These are phyloP conservation scores for Poecilia gillii DNA, from an alignment of 2,797 vertebrate species.

Conservation along the genomic window DNA sequence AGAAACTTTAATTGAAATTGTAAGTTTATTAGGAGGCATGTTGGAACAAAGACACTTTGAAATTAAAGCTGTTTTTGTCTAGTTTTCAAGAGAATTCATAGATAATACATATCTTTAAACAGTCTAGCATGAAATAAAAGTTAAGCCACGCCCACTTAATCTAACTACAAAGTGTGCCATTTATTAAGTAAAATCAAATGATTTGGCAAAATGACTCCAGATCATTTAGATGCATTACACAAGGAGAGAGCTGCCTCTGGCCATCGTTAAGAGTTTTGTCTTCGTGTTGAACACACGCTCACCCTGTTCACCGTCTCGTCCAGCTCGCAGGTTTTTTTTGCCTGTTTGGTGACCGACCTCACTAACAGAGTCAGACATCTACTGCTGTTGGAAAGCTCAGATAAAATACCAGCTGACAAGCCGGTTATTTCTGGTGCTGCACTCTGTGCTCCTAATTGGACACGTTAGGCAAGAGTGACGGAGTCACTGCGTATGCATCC, in stretches of 20 bases:
- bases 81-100: background rate
- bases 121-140: background rate
- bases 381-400: slow-evolving; percentile 32
- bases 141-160: background rate
- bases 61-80: background rate
- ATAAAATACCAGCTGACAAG: slow-evolving; percentile 50
- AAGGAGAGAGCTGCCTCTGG: slow-evolving; percentile 5
- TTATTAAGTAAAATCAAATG: background rate
- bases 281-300: background rate
- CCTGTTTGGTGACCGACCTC: slow-evolving; percentile 16
- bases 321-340: slow-evolving; percentile 4
- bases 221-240: background rate
- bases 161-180: background rate
- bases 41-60: background rate
- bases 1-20: slow-evolving; percentile 1
- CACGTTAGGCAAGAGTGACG: slow-evolving; percentile 16
- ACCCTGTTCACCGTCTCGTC: slow-evolving; percentile 1
- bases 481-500: background rate
- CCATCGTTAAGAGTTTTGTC: background rate
- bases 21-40: background rate
- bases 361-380: slow-evolving; percentile 30
- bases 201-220: background rate
- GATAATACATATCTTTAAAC: background rate
- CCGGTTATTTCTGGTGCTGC: slow-evolving; percentile 49
- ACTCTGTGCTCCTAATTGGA: slow-evolving; percentile 37